phyloP scores from a whole-genome alignment of 2,113 vertebrate genomes.

The Dicentrarchus labrax region DNA sequence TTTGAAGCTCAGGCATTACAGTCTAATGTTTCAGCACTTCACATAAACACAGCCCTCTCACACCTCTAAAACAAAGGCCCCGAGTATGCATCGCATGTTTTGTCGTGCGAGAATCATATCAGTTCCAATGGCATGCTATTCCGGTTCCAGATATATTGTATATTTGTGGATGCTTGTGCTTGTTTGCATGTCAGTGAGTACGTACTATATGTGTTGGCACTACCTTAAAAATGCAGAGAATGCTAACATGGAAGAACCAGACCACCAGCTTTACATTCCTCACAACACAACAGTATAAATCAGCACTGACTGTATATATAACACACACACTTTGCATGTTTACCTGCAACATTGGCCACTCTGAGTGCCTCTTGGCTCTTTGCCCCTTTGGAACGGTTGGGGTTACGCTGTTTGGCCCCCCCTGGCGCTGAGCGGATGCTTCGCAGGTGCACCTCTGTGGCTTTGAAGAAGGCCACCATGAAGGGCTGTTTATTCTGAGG shows the following conservation, averaged over 20 bases:
- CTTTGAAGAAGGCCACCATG: slow-evolving; percentile 99
- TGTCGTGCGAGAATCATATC: slow-evolving; percentile 25
- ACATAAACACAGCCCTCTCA: slow-evolving; percentile 72
- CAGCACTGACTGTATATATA: not conserved
- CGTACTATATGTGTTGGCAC: not conserved
- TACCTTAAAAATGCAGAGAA: slow-evolving; percentile 31
- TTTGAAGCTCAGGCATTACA: slow-evolving; percentile 39
- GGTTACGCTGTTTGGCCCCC: slow-evolving; percentile 90
- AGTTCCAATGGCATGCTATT: slow-evolving; percentile 1
- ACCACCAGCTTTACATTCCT: not conserved
- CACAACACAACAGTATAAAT: slow-evolving; percentile 23
- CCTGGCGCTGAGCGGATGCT: slow-evolving; percentile 90
- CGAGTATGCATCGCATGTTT: slow-evolving; percentile 26
- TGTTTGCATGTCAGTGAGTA: slow-evolving; percentile 3
- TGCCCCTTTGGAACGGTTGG: slow-evolving; percentile 91
- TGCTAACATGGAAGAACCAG: not conserved
- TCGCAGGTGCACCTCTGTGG: slow-evolving; percentile 95
- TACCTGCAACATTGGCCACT: slow-evolving; percentile 93
- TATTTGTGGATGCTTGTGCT: not conserved
- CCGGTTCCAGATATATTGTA: not conserved
- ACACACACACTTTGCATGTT: not conserved
- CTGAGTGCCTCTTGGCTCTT: slow-evolving; percentile 94
- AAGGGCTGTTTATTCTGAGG: slow-evolving; percentile 98
- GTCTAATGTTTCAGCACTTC: slow-evolving; percentile 66
- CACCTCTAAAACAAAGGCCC: slow-evolving; percentile 68